Percentiles rank a stretch among this genome's conserved stretches.
phyloP scores from a whole-genome alignment of 2,888 invertebrate genomes.

The Parelbella ahira region DNA sequence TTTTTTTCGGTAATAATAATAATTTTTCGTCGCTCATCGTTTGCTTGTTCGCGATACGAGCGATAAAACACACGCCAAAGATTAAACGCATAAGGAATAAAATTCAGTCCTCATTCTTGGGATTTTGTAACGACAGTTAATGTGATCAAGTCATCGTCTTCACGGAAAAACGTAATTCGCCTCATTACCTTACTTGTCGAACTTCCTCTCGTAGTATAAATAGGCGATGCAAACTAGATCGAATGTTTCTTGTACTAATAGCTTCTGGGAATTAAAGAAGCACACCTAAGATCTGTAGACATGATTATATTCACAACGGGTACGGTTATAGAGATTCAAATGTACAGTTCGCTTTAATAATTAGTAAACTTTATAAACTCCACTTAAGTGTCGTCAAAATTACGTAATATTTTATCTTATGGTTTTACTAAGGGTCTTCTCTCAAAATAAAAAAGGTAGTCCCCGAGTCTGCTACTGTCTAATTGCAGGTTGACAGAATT shows the following conservation, averaged over 20 bases:
- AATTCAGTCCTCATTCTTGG: slow-evolving; percentile 24
- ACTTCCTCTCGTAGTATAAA: slow-evolving; percentile 18
- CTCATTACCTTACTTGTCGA: slow-evolving; percentile 23
- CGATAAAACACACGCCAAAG: slow-evolving; percentile 8
- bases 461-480: no score
- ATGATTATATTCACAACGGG: neutral
- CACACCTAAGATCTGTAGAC: no score
- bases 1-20: no score
- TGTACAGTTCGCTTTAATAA: no score
- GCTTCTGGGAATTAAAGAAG: slow-evolving; percentile 22
- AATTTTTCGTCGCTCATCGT: no score
- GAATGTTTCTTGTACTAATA: slow-evolving; percentile 22
- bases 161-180: slow-evolving; percentile 25
- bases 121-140: slow-evolving; percentile 25
- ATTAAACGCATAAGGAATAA: slow-evolving; percentile 23
- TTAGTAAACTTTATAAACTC: no score
- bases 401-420: no score
- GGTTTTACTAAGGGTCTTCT: no score
- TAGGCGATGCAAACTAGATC: slow-evolving; percentile 24
- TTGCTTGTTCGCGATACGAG: neutral
- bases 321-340: no score
- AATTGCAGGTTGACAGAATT: no score
- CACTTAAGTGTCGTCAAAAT: no score
- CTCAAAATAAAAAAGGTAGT: no score
- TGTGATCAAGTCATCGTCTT: slow-evolving; percentile 24